Evolutionary conservation across 2,888 invertebrate species (phyloP).

Genomic region (Cetonia aurata): DNA sequence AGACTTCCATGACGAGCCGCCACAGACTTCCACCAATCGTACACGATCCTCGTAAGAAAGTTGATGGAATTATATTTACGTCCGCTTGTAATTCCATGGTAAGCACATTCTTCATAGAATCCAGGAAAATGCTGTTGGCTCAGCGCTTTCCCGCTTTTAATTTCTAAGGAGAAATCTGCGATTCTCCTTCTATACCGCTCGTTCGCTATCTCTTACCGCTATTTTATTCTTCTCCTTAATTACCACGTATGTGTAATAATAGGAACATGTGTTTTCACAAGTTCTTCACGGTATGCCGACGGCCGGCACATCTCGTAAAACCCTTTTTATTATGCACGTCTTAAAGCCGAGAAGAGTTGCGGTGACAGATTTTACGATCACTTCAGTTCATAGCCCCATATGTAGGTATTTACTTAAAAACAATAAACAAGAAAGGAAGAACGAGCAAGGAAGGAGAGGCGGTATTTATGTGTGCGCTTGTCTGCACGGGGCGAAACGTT

Average conservation of each 20-base stretch:
- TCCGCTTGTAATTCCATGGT: too few relatives aligned
- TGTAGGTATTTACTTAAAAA: constrained; percentile 46
- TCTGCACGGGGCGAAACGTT: neutral
- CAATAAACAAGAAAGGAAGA: constrained; percentile 38
- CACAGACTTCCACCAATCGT: too few relatives aligned
- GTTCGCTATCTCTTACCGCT: constrained; percentile 45
- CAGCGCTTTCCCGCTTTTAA: neutral
- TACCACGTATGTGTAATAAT: constrained; percentile 53
- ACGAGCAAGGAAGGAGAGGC: constrained; percentile 16
- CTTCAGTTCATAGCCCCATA: constrained; percentile 51
- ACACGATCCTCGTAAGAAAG: too few relatives aligned
- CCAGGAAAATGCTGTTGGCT: too few relatives aligned
- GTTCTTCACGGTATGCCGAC: constrained; percentile 52
- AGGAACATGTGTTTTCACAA: constrained; percentile 58
- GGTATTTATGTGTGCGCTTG: neutral
- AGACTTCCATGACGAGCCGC: too few relatives aligned
- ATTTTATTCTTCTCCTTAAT: constrained; percentile 52
- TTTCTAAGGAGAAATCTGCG: constrained; percentile 26
- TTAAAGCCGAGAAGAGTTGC: constrained; percentile 51
- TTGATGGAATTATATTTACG: too few relatives aligned
- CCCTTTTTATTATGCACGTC: constrained; percentile 56
- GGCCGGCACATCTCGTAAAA: constrained; percentile 58
- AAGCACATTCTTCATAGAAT: too few relatives aligned
- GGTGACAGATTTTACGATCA: constrained; percentile 60
- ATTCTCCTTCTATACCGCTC: neutral